These are phyloP conservation scores for Dascyllus trimaculatus DNA, from an alignment of 2,113 vertebrate genomes.

Conservation along the genomic window DNA sequence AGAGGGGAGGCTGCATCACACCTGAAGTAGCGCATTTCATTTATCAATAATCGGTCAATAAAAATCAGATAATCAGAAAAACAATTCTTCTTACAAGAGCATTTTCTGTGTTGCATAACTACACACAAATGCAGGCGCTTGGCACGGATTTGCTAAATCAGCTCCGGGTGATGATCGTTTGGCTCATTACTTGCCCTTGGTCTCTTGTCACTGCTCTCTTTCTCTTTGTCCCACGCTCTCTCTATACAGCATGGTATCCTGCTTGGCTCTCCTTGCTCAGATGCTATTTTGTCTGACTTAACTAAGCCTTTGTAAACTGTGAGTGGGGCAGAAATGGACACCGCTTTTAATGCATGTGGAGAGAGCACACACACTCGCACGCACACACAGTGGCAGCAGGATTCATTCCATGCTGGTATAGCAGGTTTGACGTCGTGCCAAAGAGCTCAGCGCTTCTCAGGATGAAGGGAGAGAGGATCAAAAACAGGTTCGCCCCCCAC, in stretches of 20 bases:
- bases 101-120: not conserved
- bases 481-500: conserved; percentile 1
- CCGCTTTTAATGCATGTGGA: conserved; percentile 67
- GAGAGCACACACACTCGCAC: conserved; percentile 29
- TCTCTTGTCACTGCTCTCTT: not conserved
- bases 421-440: conserved; percentile 61
- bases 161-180: conserved; percentile 29
- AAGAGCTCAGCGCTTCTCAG: conserved; percentile 2
- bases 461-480: not conserved
- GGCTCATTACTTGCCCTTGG: conserved; percentile 39
- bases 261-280: conserved; percentile 8
- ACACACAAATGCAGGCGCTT: not conserved
- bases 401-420: conserved; percentile 58
- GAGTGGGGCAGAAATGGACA: conserved; percentile 81
- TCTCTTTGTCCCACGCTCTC: not conserved
- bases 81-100: not conserved
- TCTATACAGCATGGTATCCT: conserved; percentile 7
- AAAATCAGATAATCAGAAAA: too few relatives aligned
- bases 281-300: conserved; percentile 56
- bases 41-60: too few relatives aligned
- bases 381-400: conserved; percentile 33
- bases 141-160: conserved; percentile 18
- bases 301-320: conserved; percentile 77
- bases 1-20: too few relatives aligned
- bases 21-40: too few relatives aligned